A percentile compares a stretch with the other conserved stretches of the same genome.
phyloP scores from a whole-genome alignment of 2,888 invertebrate species.

The Ophion ellenae region DNA sequence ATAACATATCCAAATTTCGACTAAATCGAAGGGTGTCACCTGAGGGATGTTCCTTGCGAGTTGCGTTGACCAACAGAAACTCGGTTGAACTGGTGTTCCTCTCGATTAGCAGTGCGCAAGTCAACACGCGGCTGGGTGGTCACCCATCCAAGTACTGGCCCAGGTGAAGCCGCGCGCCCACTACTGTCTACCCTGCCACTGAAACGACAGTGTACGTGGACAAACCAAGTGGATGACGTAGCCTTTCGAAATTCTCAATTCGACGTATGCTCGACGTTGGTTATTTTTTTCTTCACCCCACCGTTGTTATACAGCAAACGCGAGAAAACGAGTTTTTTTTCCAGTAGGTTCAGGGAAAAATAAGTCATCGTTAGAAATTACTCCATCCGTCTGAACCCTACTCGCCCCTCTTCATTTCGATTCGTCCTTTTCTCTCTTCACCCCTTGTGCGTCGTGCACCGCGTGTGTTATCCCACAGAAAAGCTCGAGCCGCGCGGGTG shows the following conservation, averaged over 20 bases:
- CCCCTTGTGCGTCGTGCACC: slow-evolving; percentile 60
- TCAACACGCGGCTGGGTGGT: too few relatives aligned
- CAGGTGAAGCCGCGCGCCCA: too few relatives aligned
- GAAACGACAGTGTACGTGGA: too few relatives aligned
- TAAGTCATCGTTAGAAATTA: slow-evolving; percentile 65
- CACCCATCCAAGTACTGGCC: too few relatives aligned
- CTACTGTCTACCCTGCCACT: too few relatives aligned
- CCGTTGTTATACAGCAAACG: slow-evolving; percentile 27
- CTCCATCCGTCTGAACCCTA: slow-evolving; percentile 66
- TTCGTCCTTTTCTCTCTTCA: slow-evolving; percentile 57
- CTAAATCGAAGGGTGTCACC: too few relatives aligned
- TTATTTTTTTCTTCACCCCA: slow-evolving; percentile 61
- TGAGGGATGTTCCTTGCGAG: too few relatives aligned
- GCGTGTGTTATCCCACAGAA: slow-evolving; percentile 55
- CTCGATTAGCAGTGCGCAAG: too few relatives aligned
- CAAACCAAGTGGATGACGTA: slow-evolving; percentile 33
- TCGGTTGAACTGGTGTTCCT: too few relatives aligned
- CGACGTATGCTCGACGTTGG: slow-evolving; percentile 60
- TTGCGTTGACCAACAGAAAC: too few relatives aligned
- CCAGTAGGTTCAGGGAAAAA: slow-evolving; percentile 42
- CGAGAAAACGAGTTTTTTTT: slow-evolving; percentile 28
- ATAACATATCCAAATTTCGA: too few relatives aligned
- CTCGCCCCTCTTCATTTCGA: slow-evolving; percentile 62
- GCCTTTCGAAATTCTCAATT: slow-evolving; percentile 71
- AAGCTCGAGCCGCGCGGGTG: slow-evolving; percentile 65